Evolutionary conservation across 92 coral and sea anemone genomes (phyloP).

Genomic region (Pocillopora grandis): DNA sequence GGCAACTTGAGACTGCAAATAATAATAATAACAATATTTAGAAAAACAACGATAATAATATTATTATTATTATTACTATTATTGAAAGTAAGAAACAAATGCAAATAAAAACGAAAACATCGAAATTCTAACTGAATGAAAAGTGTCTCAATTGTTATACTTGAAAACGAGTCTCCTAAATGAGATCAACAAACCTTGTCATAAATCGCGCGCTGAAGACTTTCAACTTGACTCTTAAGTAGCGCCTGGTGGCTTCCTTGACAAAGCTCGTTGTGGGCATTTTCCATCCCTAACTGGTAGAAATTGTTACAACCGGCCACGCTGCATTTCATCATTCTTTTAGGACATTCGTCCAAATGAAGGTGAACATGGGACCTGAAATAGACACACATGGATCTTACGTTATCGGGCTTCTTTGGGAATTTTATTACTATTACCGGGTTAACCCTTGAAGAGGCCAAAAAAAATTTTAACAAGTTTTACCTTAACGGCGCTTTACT

Average conservation of each 20-base stretch:
- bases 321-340: background rate
- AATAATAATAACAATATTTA: background rate
- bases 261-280: background rate
- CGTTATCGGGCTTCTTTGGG: background rate
- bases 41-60: too few species aligned
- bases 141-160: too few species aligned
- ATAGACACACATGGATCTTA: slow-evolving; percentile 4
- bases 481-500: background rate
- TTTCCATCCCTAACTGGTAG: background rate
- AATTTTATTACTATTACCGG: background rate
- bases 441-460: background rate
- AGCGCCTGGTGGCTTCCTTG: slow-evolving; percentile 1
- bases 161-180: too few species aligned
- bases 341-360: background rate
- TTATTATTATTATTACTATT: too few species aligned
- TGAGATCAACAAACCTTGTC: background rate
- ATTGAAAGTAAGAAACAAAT: too few species aligned
- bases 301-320: background rate
- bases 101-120: too few species aligned
- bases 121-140: too few species aligned
- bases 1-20: background rate
- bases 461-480: background rate
- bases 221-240: background rate
- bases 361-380: slow-evolving; percentile 20
- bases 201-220: background rate